Conservation (phyloP, 2,797 vertebrate genomes). For the Hippoglossus hippoglossus region DNA sequence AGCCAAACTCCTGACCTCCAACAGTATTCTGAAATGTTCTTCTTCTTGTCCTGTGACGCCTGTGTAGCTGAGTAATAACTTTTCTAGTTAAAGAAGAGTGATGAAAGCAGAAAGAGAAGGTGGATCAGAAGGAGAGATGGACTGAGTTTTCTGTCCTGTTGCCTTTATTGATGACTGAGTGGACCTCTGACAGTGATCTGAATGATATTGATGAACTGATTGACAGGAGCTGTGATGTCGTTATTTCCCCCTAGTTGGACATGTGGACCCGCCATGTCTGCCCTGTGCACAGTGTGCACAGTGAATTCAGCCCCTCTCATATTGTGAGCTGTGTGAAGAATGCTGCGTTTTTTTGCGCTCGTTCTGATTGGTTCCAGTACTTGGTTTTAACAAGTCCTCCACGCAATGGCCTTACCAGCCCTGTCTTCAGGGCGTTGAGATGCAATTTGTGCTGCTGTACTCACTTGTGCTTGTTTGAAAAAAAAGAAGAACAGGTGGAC, state of each 20-base stretch:
- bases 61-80: conserved; percentile 54
- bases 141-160: conserved; percentile 44
- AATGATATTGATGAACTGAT: conserved; percentile 60
- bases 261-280: conserved; percentile 40
- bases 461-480: conserved; percentile 20
- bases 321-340: conserved; percentile 84
- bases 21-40: conserved; percentile 78
- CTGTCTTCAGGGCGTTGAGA: conserved; percentile 58
- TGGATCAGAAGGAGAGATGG: conserved; percentile 26
- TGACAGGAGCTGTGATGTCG: conserved; percentile 75
- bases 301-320: conserved; percentile 54
- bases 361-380: conserved; percentile 84
- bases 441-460: conserved; percentile 37
- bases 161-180: conserved; percentile 69
- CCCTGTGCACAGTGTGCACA: conserved; percentile 62
- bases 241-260: conserved; percentile 27
- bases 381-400: conserved; percentile 83
- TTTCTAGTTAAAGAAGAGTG: conserved; percentile 40
- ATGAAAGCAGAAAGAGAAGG: conserved; percentile 46
- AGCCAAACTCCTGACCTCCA: conserved; percentile 69
- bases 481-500: background rate
- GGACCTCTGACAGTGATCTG: conserved; percentile 76
- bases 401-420: conserved; percentile 64
- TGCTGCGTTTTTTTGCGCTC: conserved; percentile 50
- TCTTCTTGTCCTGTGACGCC: conserved; percentile 54